Evolutionary conservation across 1,140 invertebrate genomes (phyloP).

Genomic region (Babylonia areolata): DNA sequence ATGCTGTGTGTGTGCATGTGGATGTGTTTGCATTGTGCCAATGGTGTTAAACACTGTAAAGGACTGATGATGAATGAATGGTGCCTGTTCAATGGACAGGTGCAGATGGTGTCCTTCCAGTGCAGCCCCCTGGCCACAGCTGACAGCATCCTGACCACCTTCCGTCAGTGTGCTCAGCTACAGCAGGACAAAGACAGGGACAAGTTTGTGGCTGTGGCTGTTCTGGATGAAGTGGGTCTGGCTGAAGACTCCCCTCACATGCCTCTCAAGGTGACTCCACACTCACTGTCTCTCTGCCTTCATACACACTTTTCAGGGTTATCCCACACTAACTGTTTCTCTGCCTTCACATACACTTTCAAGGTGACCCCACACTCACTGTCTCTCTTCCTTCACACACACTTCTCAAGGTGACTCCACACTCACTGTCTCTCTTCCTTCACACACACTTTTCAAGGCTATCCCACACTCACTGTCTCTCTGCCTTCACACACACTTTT

Average conservation of each 20-base stretch:
- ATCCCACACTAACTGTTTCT: no score
- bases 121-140: slow-evolving; percentile 69
- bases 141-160: slow-evolving; percentile 69
- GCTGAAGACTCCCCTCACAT: slow-evolving; percentile 70
- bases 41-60: no score
- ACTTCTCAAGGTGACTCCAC: no score
- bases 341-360: neutral
- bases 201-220: slow-evolving; percentile 68
- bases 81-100: slow-evolving; percentile 56
- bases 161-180: slow-evolving; percentile 65
- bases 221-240: slow-evolving; percentile 72
- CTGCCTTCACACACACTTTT: no score
- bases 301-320: neutral
- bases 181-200: slow-evolving; percentile 65
- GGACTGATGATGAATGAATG: no score
- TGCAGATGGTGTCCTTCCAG: slow-evolving; percentile 72
- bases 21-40: no score
- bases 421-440: no score
- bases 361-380: neutral
- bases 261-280: slow-evolving; percentile 70
- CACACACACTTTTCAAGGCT: no score
- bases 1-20: no score
- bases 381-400: no score
- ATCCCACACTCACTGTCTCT: no score
- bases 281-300: neutral